Conservation (phyloP, 2,888 invertebrate genomes). For the Cerastis leucographa region DNA sequence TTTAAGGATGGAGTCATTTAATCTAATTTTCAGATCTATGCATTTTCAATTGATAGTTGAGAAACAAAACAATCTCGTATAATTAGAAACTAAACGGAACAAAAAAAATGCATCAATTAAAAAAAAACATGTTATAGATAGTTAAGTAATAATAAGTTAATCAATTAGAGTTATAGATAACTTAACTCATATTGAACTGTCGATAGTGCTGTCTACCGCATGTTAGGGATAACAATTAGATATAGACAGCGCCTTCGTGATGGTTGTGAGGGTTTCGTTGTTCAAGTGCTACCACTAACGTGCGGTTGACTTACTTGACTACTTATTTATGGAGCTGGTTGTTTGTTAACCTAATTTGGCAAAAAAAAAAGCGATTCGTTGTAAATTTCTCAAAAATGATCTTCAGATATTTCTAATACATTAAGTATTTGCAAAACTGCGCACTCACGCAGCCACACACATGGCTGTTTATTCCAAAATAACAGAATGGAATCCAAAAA, state of each 20-base stretch:
- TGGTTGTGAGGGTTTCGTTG: background rate
- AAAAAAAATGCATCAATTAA: too few species aligned
- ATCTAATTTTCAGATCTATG: background rate
- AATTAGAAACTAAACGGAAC: background rate
- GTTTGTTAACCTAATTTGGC: background rate
- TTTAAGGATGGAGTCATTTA: background rate
- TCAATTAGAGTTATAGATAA: background rate
- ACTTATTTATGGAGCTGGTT: background rate
- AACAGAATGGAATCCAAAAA: slow-evolving; percentile 35
- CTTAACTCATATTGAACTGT: background rate
- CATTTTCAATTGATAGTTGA: background rate
- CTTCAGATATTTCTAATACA: background rate
- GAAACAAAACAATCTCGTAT: background rate
- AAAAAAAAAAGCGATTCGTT: background rate
- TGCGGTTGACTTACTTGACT: background rate
- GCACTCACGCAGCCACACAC: background rate
- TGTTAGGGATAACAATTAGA: background rate
- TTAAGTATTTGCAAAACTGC: background rate
- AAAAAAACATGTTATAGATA: too few species aligned
- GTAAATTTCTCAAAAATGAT: background rate
- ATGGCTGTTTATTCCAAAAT: background rate
- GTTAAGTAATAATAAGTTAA: too few species aligned
- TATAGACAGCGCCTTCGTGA: background rate
- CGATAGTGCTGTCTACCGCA: background rate
- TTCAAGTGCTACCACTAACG: background rate